These are phyloP conservation scores for Cantharis flavilabris DNA, from an alignment of 2,888 invertebrate genomes.

Conservation along the genomic window DNA sequence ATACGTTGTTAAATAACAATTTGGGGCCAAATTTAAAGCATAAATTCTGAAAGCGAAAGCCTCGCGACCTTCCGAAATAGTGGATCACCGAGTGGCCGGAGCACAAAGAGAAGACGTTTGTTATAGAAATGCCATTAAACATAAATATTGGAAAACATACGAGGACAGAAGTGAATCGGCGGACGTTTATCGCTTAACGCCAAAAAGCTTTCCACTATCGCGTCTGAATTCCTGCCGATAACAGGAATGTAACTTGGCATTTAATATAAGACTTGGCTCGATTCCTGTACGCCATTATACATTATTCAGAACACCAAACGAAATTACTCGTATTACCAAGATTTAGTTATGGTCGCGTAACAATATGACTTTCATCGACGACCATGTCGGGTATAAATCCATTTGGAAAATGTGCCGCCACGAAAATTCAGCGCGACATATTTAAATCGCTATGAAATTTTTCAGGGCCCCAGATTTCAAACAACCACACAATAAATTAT, in stretches of 20 bases:
- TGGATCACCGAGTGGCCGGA: background rate
- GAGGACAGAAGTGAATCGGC: slow-evolving; percentile 8
- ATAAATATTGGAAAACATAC: slow-evolving; percentile 19
- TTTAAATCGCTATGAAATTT: background rate
- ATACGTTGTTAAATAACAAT: background rate
- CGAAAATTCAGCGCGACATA: slow-evolving; percentile 1
- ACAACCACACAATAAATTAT: slow-evolving; percentile 15
- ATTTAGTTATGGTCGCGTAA: slow-evolving; percentile 26
- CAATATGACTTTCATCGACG: slow-evolving; percentile 33
- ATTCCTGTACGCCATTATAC: slow-evolving; percentile 29
- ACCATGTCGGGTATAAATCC: slow-evolving; percentile 14
- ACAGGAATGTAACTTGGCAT: slow-evolving; percentile 30
- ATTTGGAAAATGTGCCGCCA: slow-evolving; percentile 10
- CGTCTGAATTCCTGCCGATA: slow-evolving; percentile 30
- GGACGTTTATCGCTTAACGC: slow-evolving; percentile 27
- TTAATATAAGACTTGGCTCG: slow-evolving; percentile 38
- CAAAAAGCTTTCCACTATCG: slow-evolving; percentile 14
- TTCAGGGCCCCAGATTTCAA: slow-evolving; percentile 7
- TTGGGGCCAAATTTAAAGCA: background rate
- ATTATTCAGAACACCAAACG: slow-evolving; percentile 34
- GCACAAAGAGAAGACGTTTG: slow-evolving; percentile 6
- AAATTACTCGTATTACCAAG: slow-evolving; percentile 24
- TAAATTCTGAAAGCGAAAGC: background rate
- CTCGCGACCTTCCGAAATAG: background rate
- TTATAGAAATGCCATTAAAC: slow-evolving; percentile 19